Base-by-base conservation (phyloP, 2,797 vertebrate species). In the Prunella strophiata region DNA sequence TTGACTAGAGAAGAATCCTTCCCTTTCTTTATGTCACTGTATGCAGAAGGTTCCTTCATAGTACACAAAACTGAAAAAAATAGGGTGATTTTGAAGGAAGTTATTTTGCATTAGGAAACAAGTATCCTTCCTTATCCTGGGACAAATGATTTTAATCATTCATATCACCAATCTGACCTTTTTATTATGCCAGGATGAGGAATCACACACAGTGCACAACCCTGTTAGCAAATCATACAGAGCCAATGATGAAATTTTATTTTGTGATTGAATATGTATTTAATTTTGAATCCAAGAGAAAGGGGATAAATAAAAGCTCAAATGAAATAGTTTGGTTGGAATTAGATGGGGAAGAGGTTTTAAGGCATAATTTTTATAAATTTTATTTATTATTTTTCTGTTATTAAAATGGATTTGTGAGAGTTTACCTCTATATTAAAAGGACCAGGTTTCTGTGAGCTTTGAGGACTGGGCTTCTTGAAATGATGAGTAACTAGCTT, bases 381-480 rank as follows among this genome's bases (percentile, higher is more conserved):
- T n/a, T 16, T 23, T 43, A 45, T 77, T 70, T 70, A 48, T 52
- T 76, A 16, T 57, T 43, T 62, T 85, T 55, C 47, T 17, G 4
- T 85, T 86, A 80, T 72, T 86, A 58, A 93, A 79, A 88, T n/a
- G 40, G 22, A 58, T 45, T 27, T 73, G 19, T 76, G 51, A 91
- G 57, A 55, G 11, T 15, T 93, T 88, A 81, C 17, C 2, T 61
- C 40, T 81, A 3, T 34, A 45, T 67, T 82, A 65, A 11, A 62
- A 93, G 29, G 50, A 54, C 36, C 18, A 59, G 36, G 25, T 4
- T 26, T 19, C 86, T 42, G 58, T 23, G 42, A 75, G 9, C 12
- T 86, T 82, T 66, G 59, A 85, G 47, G 43, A 52, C 38, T 27
- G n/a, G 16, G 32, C 26, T 82, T 74, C 72, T 90, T 83, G 42